Conservation (phyloP, 1,140 invertebrate species). For the Neodiprion fabricii region DNA sequence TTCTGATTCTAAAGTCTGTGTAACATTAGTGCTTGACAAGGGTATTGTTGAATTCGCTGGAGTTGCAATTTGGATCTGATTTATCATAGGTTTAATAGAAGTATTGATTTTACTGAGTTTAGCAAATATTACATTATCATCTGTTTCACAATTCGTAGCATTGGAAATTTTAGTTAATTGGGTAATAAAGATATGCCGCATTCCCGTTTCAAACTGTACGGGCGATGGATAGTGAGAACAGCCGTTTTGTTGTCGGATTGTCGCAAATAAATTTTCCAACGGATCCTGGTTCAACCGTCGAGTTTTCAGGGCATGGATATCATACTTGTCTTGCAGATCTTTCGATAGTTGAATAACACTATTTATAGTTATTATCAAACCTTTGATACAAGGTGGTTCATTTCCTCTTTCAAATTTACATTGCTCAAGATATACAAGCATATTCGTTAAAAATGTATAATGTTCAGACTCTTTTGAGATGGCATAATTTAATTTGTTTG, state of each 20-base stretch:
- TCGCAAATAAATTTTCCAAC: conserved; percentile 11
- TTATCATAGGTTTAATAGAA: not conserved
- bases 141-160: conserved; percentile 8
- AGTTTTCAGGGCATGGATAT: not conserved
- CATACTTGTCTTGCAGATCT: not conserved
- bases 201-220: conserved; percentile 1
- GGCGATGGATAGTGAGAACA: conserved; percentile 6
- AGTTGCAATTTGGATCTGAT: no score
- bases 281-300: conserved; percentile 10
- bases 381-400: conserved; percentile 4
- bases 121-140: conserved; percentile 11
- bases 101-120: conserved; percentile 5
- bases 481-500: conserved; percentile 3
- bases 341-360: conserved; percentile 1
- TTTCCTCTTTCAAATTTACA: not conserved
- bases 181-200: conserved; percentile 9
- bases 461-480: conserved; percentile 1
- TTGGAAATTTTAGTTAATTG: conserved; percentile 3
- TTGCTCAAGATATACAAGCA: not conserved
- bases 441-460: not conserved
- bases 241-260: conserved; percentile 9
- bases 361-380: conserved; percentile 1
- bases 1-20: not conserved
- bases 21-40: not conserved
- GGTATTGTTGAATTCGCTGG: no score